Evolutionary conservation across 2,797 vertebrate genomes (phyloP).

Genomic region (Garrulus glandarius): DNA sequence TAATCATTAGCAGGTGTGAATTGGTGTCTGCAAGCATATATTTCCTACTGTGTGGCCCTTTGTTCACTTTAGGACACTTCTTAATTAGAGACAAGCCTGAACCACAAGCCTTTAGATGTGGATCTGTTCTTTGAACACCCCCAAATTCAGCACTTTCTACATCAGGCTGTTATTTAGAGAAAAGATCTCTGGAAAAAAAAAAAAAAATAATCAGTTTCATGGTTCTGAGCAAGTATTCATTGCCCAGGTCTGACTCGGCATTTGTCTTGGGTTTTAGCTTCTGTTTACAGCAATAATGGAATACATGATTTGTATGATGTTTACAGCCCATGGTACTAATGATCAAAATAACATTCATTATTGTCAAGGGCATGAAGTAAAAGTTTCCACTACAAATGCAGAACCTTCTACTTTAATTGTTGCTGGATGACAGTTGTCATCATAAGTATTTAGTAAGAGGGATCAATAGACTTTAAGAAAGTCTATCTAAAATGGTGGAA

Average conservation of each 20-base stretch:
- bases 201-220: background rate
- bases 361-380: background rate
- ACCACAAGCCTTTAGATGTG: conserved; percentile 38
- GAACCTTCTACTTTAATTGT: background rate
- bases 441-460: background rate
- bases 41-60: conserved; percentile 57
- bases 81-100: conserved; percentile 60
- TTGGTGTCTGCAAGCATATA: conserved; percentile 47
- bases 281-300: background rate
- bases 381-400: background rate
- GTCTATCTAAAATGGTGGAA: background rate
- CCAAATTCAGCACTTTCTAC: conserved; percentile 22
- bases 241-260: background rate
- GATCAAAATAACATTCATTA: background rate
- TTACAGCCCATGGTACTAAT: background rate
- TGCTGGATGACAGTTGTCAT: background rate
- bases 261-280: background rate
- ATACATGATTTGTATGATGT: background rate
- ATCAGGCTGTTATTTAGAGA: conserved; percentile 17
- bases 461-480: background rate
- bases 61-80: conserved; percentile 66
- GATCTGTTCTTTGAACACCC: conserved; percentile 56
- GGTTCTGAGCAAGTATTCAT: background rate
- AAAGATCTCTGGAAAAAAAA: background rate
- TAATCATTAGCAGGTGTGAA: conserved; percentile 71